Conservation (phyloP, 2,888 invertebrate species). For the Scaptomyza reducta region DNA sequence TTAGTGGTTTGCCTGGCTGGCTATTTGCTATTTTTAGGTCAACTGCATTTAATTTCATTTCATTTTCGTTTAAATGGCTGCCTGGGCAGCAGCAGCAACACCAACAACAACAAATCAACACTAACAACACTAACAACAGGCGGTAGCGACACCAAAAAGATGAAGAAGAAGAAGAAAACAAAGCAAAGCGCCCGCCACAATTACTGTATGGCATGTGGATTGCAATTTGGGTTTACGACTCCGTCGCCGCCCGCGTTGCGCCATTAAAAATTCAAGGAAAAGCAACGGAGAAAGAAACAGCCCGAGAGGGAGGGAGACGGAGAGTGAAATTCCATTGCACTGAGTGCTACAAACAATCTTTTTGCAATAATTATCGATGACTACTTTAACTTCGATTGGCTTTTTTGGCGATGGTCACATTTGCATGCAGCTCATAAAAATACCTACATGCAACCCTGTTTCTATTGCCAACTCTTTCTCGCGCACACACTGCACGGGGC, state of each 20-base stretch:
- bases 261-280: conserved; percentile 28
- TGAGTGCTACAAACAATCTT: neutral
- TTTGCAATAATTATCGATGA: neutral
- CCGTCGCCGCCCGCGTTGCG: conserved; percentile 32
- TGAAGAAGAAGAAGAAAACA: conserved; percentile 2
- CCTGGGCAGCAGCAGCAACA: conserved; percentile 31
- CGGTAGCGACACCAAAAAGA: conserved; percentile 17
- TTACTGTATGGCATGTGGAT: conserved; percentile 60
- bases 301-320: neutral
- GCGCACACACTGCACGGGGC: neutral
- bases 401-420: conserved; percentile 9
- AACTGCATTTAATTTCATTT: conserved; percentile 73
- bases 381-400: neutral
- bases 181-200: conserved; percentile 52
- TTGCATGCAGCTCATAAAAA: conserved; percentile 27
- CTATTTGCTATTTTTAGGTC: conserved; percentile 64
- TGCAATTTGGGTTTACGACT: conserved; percentile 71
- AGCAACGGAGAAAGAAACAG: neutral
- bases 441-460: neutral
- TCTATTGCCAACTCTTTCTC: neutral
- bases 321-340: neutral
- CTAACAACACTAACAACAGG: conserved; percentile 6
- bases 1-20: conserved; percentile 27
- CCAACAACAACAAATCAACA: conserved; percentile 17
- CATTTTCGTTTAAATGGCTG: conserved; percentile 62